phyloP scores from a whole-genome alignment of 2,113 vertebrate species.

The Bujurquina vittata region DNA sequence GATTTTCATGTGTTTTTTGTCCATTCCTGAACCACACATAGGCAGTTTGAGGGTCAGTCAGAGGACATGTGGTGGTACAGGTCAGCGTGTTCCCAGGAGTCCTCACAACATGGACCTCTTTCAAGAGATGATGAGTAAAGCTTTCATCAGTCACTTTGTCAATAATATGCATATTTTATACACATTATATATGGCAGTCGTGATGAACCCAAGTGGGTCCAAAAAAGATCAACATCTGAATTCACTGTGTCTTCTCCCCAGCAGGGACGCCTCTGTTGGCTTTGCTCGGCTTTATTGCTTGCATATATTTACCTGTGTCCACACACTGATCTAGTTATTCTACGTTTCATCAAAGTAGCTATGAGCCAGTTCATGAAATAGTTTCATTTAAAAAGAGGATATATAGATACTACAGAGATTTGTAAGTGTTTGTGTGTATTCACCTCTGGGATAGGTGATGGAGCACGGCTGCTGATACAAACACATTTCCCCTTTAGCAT shows the following conservation, averaged over 20 bases:
- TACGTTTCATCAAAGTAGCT: not conserved
- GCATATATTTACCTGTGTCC: not conserved
- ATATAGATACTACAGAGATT: no score
- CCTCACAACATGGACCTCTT: not conserved
- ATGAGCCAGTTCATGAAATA: no score
- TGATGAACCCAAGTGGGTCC: not conserved
- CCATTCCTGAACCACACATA: not conserved
- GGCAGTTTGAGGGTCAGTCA: rapidly evolving
- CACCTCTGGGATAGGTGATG: no score
- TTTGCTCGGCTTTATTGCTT: not conserved
- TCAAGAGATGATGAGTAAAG: not conserved
- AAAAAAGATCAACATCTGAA: not conserved
- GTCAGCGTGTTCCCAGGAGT: not conserved
- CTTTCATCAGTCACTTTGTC: not conserved
- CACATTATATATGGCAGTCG: not conserved
- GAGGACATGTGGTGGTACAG: not conserved
- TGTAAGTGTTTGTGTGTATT: not conserved
- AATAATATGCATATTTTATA: not conserved
- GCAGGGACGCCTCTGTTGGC: not conserved
- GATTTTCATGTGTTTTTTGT: not conserved
- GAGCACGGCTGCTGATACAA: no score
- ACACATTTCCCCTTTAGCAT: no score
- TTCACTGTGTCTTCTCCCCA: not conserved
- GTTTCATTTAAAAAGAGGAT: no score
- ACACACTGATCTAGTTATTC: not conserved